Base-by-base conservation (phyloP, 2,888 invertebrate genomes). In the Schizotus pectinicornis region DNA sequence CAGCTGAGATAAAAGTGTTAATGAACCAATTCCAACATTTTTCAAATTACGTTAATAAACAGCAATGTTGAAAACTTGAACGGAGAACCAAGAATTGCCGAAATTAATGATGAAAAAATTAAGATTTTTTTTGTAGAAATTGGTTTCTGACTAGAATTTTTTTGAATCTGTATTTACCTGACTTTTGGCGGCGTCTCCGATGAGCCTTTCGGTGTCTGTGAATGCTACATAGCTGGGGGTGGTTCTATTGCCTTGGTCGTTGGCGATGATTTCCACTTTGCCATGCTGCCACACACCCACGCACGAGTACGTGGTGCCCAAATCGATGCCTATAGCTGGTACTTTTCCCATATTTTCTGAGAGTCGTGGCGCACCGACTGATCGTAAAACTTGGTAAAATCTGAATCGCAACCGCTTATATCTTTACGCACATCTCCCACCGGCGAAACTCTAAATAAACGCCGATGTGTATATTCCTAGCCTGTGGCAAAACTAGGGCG, bases 201-300 rank as follows among this genome's bases (percentile, higher is more conserved):
- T 91, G 34, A 94, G 82, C 45, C 93, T 83, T 78, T 94, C 93
- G 2, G 86, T 88, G 67, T 94, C 92, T 14, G 91, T 92, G 77
- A 94, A 94, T 3, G 92, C 92, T 46, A 94, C 93, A 79, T 92
- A 94, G 63, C 91, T 91, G 42, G 94, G 93, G 46, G 93, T 94
- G 7, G 92, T 93, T 48, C 93, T 82, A 79, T 94, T 94, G 62
- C 93, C 94, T 80, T 93, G 92, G 76, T 93, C 92, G 76, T 94
- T 94, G 56, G 94, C 91, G 74, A 94, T 92, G 65, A 92, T 91
- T 75, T 92, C 92, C 68, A 92, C 91, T 78, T 91, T 91, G 46
- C 91, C 89, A 72, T 91, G 85, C 71, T 90, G 89, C 81, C 89
- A 92, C 14, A 92, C 90, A 36, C 88, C 91, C 53, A 92, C 92